phyloP scores from a whole-genome alignment of 2,797 vertebrate species.

The Halcyon chelicuti region DNA sequence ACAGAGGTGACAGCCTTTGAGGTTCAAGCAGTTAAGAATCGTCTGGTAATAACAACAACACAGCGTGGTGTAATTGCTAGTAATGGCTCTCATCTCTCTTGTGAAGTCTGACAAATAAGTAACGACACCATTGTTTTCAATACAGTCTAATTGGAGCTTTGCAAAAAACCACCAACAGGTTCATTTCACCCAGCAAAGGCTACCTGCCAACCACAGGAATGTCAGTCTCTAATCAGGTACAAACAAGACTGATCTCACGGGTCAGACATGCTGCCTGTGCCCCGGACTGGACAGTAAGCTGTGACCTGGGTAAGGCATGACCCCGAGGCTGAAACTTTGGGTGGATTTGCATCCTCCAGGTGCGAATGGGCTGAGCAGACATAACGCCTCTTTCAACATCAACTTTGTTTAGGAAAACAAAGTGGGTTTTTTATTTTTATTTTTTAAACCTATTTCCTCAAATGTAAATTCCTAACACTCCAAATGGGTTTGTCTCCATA shows the following conservation, averaged over 20 bases:
- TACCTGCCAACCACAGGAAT: not conserved
- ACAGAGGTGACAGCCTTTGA: not conserved
- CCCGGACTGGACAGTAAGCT: rapidly evolving
- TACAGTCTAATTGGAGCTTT: not conserved
- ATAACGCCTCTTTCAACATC: rapidly evolving
- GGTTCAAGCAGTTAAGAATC: not conserved
- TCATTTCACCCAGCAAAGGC: not conserved
- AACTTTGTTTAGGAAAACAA: not conserved
- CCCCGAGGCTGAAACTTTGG: rapidly evolving
- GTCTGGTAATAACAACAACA: not conserved
- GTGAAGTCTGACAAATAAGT: not conserved
- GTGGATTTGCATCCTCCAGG: not conserved
- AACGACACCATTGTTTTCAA: not conserved
- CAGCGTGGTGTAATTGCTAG: not conserved
- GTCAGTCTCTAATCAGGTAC: not conserved
- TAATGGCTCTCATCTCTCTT: not conserved
- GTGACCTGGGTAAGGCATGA: not conserved
- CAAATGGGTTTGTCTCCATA: rapidly evolving
- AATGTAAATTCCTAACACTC: rapidly evolving
- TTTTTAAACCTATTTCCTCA: not conserved
- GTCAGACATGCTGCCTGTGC: rapidly evolving
- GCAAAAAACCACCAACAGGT: not conserved
- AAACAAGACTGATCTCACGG: not conserved
- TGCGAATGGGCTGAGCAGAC: not conserved
- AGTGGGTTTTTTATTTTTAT: not conserved